These are phyloP conservation scores for Meloidogyne chitwoodi DNA, from an alignment of 1,140 invertebrate species.

Conservation along the genomic window DNA sequence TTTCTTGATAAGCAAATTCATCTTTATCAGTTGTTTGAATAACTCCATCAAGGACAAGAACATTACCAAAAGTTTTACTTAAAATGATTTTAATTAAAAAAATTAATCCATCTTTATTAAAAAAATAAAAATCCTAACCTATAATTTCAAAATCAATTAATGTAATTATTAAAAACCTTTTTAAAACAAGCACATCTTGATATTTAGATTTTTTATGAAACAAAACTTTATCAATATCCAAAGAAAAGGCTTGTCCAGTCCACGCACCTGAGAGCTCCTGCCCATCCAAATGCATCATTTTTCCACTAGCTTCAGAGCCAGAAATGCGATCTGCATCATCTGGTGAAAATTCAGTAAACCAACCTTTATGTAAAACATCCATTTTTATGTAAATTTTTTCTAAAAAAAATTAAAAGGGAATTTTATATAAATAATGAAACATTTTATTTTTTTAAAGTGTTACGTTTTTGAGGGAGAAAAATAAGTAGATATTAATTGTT, in stretches of 20 bases:
- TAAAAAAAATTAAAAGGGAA: neutral
- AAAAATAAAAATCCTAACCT: no score
- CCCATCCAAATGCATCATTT: conserved; percentile 31
- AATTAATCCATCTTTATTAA: no score
- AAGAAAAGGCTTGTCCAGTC: conserved; percentile 83
- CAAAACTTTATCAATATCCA: conserved; percentile 79
- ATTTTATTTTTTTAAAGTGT: neutral
- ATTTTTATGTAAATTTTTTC: neutral
- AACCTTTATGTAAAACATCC: conserved; percentile 66
- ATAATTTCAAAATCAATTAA: no score
- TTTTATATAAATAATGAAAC: neutral
- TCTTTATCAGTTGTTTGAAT: conserved; percentile 93
- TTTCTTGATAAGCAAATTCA: conserved; percentile 97
- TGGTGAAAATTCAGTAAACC: conserved; percentile 75
- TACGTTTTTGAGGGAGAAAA: no score
- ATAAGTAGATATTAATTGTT: no score
- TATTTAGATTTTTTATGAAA: conserved; percentile 77
- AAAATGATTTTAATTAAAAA: conserved; percentile 28
- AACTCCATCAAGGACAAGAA: conserved; percentile 85
- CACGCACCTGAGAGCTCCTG: conserved; percentile 74
- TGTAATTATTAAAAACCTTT: no score
- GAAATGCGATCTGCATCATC: conserved; percentile 41
- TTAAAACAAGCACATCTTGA: conserved; percentile 82
- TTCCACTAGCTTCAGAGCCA: neutral
- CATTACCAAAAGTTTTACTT: conserved; percentile 80